phyloP scores from a whole-genome alignment of 2,797 vertebrate genomes.

The Lindbergichthys nudifrons region DNA sequence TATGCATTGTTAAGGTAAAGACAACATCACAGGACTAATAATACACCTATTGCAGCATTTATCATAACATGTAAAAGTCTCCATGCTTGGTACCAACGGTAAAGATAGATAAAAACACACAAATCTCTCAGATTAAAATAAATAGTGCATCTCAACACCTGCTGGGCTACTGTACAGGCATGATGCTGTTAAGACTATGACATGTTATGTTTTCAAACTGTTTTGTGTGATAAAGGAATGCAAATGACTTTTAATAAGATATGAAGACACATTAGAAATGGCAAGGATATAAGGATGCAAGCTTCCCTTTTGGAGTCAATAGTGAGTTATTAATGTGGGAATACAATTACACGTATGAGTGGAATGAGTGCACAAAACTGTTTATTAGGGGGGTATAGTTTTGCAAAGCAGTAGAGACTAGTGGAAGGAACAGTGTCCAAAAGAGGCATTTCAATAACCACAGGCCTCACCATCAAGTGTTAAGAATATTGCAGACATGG shows the following conservation, averaged over 20 bases:
- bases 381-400: background rate
- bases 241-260: background rate
- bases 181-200: background rate
- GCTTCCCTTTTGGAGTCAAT: background rate
- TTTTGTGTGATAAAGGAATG: background rate
- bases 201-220: background rate
- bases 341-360: background rate
- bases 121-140: too few relatives aligned
- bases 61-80: background rate
- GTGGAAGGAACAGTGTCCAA: background rate
- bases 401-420: background rate
- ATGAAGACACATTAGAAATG: background rate
- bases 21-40: background rate
- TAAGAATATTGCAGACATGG: background rate
- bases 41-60: background rate
- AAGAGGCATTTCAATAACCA: background rate
- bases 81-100: background rate
- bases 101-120: background rate
- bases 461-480: too few relatives aligned
- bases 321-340: too few relatives aligned
- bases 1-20: background rate
- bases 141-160: background rate
- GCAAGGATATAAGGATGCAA: background rate
- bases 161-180: background rate
- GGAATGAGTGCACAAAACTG: background rate